Base-by-base conservation (phyloP, 2,797 vertebrate species). In the Notamacropus eugenii region DNA sequence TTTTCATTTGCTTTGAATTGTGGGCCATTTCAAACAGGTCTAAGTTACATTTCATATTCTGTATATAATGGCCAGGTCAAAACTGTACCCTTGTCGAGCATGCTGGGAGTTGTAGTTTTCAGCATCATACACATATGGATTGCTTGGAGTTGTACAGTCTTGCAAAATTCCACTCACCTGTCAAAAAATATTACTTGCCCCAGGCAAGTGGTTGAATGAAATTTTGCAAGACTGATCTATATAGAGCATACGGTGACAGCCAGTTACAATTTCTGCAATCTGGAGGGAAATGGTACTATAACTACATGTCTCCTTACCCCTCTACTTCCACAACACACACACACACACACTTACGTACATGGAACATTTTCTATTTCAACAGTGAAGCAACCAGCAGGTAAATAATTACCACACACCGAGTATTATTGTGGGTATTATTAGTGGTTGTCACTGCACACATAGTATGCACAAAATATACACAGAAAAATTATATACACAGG, bases 61-160 rank as follows among this genome's bases (percentile, higher is more conserved):
- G 94, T 74, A 94, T 95, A n/a, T 92, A 59, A 91, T 93, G 55
- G 92, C 28, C 6, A 34, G 1, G 16, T 97, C 54, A 55, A 34
- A 8, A 40, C 59, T 94, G 9, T 92, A 95, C 46, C 94, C 2
- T 95, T 96, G 16, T 34, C 95, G 27, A 91, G 94, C n/a, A 90
- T 92, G 46, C 31, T 94, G 96, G 97, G 91, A 95, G 40, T 93
- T 97, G 92, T 94, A 97, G 95, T 97, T 97, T 93, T 92, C n/a
- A 87, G 55, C 54, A 8, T 93, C 94, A 93, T 55, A 46, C 40
- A 55, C 55, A 58, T 46, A 9, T 93, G 52, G 19, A 67, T 92
- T 93, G 24, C 54, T 11, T 56, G 82, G 50, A 6, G 55, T 92
- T 92, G 55, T 62, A 50, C 74, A 92, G 9, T 1, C 52, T 96